phyloP scores from a whole-genome alignment of 2,797 vertebrate species.

The Enteromius unitaeniatus region DNA sequence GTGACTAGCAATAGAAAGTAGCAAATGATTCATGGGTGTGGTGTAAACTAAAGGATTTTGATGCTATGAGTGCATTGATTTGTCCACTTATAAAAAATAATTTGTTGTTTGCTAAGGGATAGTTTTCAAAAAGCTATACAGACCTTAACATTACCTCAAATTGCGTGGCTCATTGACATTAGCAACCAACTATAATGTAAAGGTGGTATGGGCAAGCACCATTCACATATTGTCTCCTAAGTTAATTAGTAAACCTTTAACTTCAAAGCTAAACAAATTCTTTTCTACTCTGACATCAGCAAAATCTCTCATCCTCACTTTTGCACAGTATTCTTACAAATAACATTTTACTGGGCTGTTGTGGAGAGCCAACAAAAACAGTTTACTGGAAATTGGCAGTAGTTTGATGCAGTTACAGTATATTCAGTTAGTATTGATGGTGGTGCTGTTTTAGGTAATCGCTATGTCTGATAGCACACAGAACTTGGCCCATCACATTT shows the following conservation, averaged over 20 bases:
- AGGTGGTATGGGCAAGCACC: background rate
- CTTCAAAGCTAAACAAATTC: background rate
- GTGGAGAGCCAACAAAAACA: slow-evolving; percentile 12
- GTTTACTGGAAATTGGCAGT: slow-evolving; percentile 29
- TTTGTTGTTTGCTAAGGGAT: background rate
- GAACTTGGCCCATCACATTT: slow-evolving; percentile 21
- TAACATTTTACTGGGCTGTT: background rate
- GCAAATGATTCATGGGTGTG: background rate
- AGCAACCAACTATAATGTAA: background rate
- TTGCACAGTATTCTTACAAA: background rate
- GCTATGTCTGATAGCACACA: slow-evolving; percentile 23
- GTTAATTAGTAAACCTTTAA: background rate
- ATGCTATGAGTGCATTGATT: background rate
- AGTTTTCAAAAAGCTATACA: background rate
- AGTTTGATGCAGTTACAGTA: slow-evolving; percentile 20
- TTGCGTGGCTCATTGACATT: background rate
- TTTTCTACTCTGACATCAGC: slow-evolving; percentile 6
- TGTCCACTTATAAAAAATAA: background rate
- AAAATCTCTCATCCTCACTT: background rate
- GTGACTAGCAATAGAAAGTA: background rate
- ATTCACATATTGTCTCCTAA: background rate
- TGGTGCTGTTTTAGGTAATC: slow-evolving; percentile 20
- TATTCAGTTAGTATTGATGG: slow-evolving; percentile 32
- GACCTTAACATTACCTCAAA: background rate
- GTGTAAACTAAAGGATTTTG: background rate